Evolutionary conservation across 2,113 vertebrate species (phyloP), one percentile per base, ranked within the genome.

Genomic region (Ovibos moschatus): DNA sequence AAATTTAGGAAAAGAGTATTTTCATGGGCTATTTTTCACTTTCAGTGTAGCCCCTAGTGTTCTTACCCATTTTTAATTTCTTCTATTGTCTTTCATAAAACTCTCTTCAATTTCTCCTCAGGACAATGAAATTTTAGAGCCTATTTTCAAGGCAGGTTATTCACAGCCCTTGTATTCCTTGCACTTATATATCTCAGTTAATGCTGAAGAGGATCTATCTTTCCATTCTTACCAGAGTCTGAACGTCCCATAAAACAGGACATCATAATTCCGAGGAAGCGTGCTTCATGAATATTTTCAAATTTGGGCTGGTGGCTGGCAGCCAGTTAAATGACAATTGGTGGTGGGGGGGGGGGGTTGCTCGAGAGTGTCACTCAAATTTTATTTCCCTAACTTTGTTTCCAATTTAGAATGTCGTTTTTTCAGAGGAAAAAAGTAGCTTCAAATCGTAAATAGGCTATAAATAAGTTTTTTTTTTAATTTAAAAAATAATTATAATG

Each of bases 41-140:
- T 98, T 98, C 92, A 87, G 2, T 71, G 95, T 98, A 97, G 40
- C 28, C 40, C 89, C 91, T 90, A 94, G 91, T 91, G 57, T 57
- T 43, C 76, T 95, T 76, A 55, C 15, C 13, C 25, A 96, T 91
- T 94, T 98, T 97, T 97, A 97, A 97, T 97, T 98, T 67, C 89
- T 23, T 83, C 91, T 82, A 83, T 98, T 98, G 87, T 95, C 93
- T 95, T 98, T 98, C 98, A 98, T 97, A 98, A 98, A 95, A 81
- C 21, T 64, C 60, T 96, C 57, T 94, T 98, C 82, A 93, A 64
- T 93, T 97, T 91, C 67, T 93, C 45, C 74, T 88, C 71, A 92
- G 85, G 64, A 98, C 27, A n/a, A 93, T 98, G 97, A 94, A 93
- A 97, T 98, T 98, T 97, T 97, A 8, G 0, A 97, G 87, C 53